phyloP scores from a whole-genome alignment of 2,797 vertebrate species.

The Betta splendens region DNA sequence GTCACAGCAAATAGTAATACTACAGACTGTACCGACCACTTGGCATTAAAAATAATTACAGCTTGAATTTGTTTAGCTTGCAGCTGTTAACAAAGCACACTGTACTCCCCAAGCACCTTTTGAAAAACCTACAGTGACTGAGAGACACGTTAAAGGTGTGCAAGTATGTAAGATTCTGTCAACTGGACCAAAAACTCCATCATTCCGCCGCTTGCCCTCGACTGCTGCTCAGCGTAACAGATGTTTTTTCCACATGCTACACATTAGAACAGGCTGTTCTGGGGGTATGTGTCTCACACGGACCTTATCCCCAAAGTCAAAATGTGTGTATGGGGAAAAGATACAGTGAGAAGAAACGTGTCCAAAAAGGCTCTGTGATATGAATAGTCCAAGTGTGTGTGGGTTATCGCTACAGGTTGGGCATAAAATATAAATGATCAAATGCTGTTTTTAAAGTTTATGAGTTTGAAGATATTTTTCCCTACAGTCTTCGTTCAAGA shows the following conservation, averaged over 20 bases:
- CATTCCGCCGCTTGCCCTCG: slow-evolving; percentile 25
- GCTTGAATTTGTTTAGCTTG: slow-evolving; percentile 12
- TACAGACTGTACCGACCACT: slow-evolving; percentile 15
- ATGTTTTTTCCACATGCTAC: slow-evolving; percentile 55
- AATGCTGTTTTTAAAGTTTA: neutral
- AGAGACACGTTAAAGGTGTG: slow-evolving; percentile 27
- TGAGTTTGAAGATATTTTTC: too few species aligned
- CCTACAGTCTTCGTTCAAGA: neutral
- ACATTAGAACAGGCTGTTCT: slow-evolving; percentile 51
- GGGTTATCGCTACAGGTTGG: neutral
- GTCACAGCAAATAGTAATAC: slow-evolving; percentile 6
- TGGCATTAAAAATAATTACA: slow-evolving; percentile 14
- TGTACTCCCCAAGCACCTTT: neutral
- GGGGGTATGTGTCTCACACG: slow-evolving; percentile 37
- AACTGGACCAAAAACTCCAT: slow-evolving; percentile 39
- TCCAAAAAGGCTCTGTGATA: slow-evolving; percentile 6
- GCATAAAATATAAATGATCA: neutral
- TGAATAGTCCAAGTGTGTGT: neutral
- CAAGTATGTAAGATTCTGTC: slow-evolving; percentile 31
- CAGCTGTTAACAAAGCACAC: neutral
- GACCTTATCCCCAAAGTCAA: slow-evolving; percentile 34
- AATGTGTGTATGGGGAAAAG: slow-evolving; percentile 11
- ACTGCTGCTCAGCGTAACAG: slow-evolving; percentile 54
- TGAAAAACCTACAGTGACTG: slow-evolving; percentile 9
- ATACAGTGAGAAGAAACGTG: slow-evolving; percentile 7